A percentile compares a stretch with the other conserved stretches of the same genome.
These are phyloP conservation scores for Macrosoma leucophasiata DNA, from an alignment of 2,888 invertebrate species.

Conservation along the genomic window DNA sequence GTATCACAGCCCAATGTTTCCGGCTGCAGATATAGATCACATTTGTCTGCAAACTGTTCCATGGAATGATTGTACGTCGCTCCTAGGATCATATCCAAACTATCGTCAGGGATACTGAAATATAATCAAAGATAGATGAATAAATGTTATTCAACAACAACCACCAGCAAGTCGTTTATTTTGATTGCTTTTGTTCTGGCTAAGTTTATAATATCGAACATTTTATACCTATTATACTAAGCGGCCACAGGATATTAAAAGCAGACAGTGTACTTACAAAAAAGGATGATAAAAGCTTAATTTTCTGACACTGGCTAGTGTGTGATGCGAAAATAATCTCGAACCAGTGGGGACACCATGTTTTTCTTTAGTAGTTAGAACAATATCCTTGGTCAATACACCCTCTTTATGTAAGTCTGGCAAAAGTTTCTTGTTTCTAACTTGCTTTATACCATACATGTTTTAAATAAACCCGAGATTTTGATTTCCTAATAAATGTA, in stretches of 20 bases:
- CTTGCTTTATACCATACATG: slow-evolving; percentile 51
- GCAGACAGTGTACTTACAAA: slow-evolving; percentile 61
- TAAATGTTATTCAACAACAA: no score
- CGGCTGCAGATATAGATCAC: slow-evolving; percentile 79
- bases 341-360: slow-evolving; percentile 58
- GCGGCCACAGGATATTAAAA: no score
- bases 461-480: no score
- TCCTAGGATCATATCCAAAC: slow-evolving; percentile 80
- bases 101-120: slow-evolving; percentile 77
- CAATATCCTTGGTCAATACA: slow-evolving; percentile 48
- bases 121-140: neutral
- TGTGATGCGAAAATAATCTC: slow-evolving; percentile 77
- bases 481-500: no score
- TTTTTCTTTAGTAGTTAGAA: slow-evolving; percentile 54
- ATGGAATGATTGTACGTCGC: slow-evolving; percentile 81
- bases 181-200: no score
- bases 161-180: no score
- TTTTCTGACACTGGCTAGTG: slow-evolving; percentile 73
- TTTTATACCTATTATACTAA: no score
- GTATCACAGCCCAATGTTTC: slow-evolving; percentile 80
- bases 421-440: slow-evolving; percentile 59
- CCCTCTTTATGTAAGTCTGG: slow-evolving; percentile 65
- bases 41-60: slow-evolving; percentile 78
- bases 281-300: slow-evolving; percentile 60
- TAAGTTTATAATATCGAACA: no score